Evolutionary conservation across 2,113 vertebrate species (phyloP), one percentile per base, ranked within the genome.

Genomic region (Tonatia bakeri): DNA sequence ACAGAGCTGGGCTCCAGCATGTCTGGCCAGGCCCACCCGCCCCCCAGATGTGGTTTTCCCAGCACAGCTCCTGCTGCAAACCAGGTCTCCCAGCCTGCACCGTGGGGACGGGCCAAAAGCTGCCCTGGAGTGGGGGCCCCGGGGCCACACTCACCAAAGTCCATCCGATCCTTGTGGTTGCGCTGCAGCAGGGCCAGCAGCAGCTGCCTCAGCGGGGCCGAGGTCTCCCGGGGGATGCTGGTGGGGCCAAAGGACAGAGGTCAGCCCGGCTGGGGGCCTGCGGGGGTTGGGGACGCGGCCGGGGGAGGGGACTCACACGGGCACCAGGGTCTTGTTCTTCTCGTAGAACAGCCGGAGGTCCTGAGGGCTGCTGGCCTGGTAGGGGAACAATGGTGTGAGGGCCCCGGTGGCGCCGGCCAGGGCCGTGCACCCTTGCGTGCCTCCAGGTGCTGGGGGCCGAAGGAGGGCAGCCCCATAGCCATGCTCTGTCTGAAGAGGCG

Each of bases 201-300:
- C 64, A 99, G 98, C 92, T 99, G 99, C 85, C 99, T 98, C 80
- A 99, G 98, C 28, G 99, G 98, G 80, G 98, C 97, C 0, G 99
- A 99, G 0, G 99, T 99, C 98, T 99, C 99, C 87, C 99, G 98
- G 28, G 99, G 99, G 98, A 99, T 99, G 97, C 99, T 99, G 98
- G 65, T 2, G 11, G 92, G 90, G 73, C 54, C 64, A 47, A 59
- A 70, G 24, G n/a, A 52, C 20, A 43, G 11, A 52, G 12, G 19
- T 59, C 52, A 67, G 64, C 56, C 40, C 1, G 52, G 43, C 12
- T 1, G 22, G 0, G 28, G 76, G 10, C 31, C 50, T 36, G 43
- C 1, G 8, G 77, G 50, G 77, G 50, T 7, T 0, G 6, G 9
- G 17, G 36, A 0, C 6, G 9, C 1, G 3, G 6, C 33, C 6